Evolutionary conservation across 1,140 invertebrate species (phyloP), one percentile per base, ranked within the genome.

Genomic region (Battus philenor): DNA sequence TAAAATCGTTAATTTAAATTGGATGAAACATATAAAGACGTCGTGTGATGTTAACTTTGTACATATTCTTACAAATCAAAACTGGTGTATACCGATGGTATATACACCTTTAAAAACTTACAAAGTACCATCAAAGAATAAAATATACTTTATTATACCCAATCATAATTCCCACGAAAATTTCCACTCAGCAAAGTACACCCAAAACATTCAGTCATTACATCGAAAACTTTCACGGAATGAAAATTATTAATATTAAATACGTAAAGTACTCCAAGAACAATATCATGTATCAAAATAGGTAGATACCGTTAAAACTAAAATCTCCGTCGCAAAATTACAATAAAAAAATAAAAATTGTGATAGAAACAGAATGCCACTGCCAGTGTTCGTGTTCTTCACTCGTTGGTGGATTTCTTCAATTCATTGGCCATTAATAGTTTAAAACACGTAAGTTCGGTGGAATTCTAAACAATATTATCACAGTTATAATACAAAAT

Each of bases 401-500:
- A 31, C 65, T 74, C 80, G 74, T 34, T 69, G 48, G 71, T 79
- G 55, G 75, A 85, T 82, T 78, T 82, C 75, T 77, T 80, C 75
- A 71, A 68, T 51, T 47, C 44, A 47, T 44, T 52, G 51, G 50
- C 50, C 50, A 63, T 59, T 52, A 44, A 54, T 17, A 15, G 15
- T 41, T 60, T 65, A 65, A 58, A 71, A 59, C 68, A 59, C 67
- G 72, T 61, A 73, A 75, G 61, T 85, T 41, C 78, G 78, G 81
- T 85, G 80, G 80, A 77, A 75, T 75, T 77, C 67, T 84, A 82
- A 77, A 78, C 71, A 79, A 41, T 79, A 82, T 74, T 85, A 82
- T 82, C 78, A 82, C 78, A 82, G 81, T 82, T 80, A 77, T 71
- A 79, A 82, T 80, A 79, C 68, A 76, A 68, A 70, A 59, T 54